Evolutionary conservation across 2,797 vertebrate species (phyloP), one percentile per base, ranked within the genome.

Genomic region (Lophotriccus pileatus): DNA sequence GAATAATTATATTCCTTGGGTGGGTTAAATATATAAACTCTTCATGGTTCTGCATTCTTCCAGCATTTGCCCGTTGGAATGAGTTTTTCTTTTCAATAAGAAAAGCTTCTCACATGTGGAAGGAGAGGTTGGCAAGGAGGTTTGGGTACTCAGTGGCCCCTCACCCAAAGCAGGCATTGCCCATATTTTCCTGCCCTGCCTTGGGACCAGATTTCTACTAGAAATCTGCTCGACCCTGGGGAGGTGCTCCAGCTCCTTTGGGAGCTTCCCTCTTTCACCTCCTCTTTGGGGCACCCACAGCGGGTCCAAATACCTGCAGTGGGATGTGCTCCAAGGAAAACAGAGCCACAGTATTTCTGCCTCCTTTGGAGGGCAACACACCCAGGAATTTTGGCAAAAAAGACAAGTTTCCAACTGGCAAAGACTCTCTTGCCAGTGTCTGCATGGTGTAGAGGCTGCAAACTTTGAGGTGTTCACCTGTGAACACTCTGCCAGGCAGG

Each of bases 1-100:
- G 96, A 97, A 96, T 97, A 97, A 97, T 97, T 97, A 95, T 95
- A 96, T 97, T 97, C 92, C 91, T 95, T 50, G 20, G 81, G 85
- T 92, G 91, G 62, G 89, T 97, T 96, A 97, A 97, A 96, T 97
- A 96, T 96, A 96, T 95, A 97, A 96, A 97, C 75, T 93, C 89
- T 81, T 90, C 50, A 58, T 78, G 84, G 90, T 68, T 95, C 94
- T 89, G 90, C 81, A 96, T 97, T 96, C 93, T 95, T 87, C 70
- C 70, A 77, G 77, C 91, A 69, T 92, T 95, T 82, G 87, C 75
- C 78, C 82, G 56, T 47, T 50, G 66, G 83, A 95, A 75, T 0
- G 4, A 78, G 74, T 24, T 84, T 90, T 94, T 91, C 67, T 85
- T 68, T 93, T 87, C 73, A 93, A 3, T 53, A 67, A 95, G 86